Conservation (phyloP, 2,113 vertebrate genomes). For the Rhinogobius similis region DNA sequence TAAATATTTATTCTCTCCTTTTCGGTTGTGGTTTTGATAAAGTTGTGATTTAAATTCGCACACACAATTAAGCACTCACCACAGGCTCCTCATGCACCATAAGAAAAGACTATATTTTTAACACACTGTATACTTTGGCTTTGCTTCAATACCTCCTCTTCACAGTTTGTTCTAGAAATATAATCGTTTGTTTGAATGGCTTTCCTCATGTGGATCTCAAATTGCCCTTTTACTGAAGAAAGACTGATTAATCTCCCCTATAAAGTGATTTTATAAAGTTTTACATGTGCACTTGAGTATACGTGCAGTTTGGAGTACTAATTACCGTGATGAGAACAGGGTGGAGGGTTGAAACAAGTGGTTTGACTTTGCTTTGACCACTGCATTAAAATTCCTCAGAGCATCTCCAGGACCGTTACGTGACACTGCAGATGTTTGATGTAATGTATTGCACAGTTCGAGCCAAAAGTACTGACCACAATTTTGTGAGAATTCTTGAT, state of each 20-base stretch:
- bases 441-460: constrained; percentile 30
- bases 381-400: constrained; percentile 66
- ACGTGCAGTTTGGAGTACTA: background rate
- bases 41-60: constrained; percentile 44
- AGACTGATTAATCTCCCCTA: constrained; percentile 7
- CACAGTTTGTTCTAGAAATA: constrained; percentile 35
- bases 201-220: background rate
- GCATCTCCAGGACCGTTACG: constrained; percentile 63
- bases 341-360: constrained; percentile 50
- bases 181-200: constrained; percentile 19
- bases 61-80: constrained; percentile 47
- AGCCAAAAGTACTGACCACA: constrained; percentile 59
- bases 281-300: constrained; percentile 18
- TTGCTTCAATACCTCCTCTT: constrained; percentile 9
- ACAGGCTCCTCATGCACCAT: constrained; percentile 13
- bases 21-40: constrained; percentile 40
- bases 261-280: constrained; percentile 5
- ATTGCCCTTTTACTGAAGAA: constrained; percentile 20
- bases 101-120: constrained; percentile 23
- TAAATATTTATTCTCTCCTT: constrained; percentile 54
- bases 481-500: constrained; percentile 45
- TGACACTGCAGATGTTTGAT: constrained; percentile 71
- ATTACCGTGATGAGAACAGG: constrained; percentile 51
- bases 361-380: constrained; percentile 58
- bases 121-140: constrained; percentile 13